Evolutionary conservation across 2,888 invertebrate genomes (phyloP).

Genomic region (Leucoptera coffeella): DNA sequence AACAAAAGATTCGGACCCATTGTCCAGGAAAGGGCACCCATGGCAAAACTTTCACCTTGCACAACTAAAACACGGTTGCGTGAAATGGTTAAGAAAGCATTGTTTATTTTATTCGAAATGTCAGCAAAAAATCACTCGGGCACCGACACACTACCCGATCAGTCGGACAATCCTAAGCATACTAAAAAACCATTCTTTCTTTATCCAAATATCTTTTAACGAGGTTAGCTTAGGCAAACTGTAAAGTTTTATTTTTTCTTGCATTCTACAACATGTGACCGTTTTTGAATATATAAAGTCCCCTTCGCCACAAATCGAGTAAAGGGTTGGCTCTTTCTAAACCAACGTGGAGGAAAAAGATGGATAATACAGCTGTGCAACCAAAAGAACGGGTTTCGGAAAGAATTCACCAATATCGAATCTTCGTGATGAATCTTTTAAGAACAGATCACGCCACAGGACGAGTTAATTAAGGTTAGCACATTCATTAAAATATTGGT

Average conservation of each 20-base stretch:
- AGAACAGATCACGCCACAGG: no score
- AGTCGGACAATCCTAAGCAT: slow-evolving; percentile 43
- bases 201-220: slow-evolving; percentile 52
- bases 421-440: no score
- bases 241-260: slow-evolving; percentile 37
- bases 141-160: slow-evolving; percentile 42
- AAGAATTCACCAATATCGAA: slow-evolving; percentile 49
- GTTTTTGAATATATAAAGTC: slow-evolving; percentile 38
- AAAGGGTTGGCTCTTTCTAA: slow-evolving; percentile 22
- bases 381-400: slow-evolving; percentile 38
- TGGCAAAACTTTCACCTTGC: no score
- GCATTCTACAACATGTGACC: slow-evolving; percentile 40
- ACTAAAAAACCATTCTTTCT: slow-evolving; percentile 50
- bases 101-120: background rate
- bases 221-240: slow-evolving; percentile 53
- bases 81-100: background rate
- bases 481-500: slow-evolving; percentile 49
- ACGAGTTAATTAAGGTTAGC: slow-evolving; percentile 52
- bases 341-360: slow-evolving; percentile 47
- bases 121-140: slow-evolving; percentile 14
- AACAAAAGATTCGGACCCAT: no score
- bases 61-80: no score
- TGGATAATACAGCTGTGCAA: slow-evolving; percentile 10
- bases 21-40: no score
- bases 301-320: slow-evolving; percentile 16